Evolutionary conservation across 2,797 vertebrate species (phyloP).

Genomic region (Gallirallus australis): DNA sequence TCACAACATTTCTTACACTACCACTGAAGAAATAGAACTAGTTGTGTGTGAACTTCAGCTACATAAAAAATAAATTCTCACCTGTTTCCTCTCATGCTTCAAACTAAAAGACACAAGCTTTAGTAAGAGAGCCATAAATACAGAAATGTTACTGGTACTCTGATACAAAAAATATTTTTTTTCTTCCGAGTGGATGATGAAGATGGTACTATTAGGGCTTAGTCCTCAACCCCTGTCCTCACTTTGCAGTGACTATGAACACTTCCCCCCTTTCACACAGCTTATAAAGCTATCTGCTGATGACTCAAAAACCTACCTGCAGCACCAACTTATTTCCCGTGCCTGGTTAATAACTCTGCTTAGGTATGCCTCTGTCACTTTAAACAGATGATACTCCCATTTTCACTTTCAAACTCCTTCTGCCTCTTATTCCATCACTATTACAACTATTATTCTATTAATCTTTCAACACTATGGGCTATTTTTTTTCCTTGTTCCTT

Average conservation of each 20-base stretch:
- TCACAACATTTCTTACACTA: slow-evolving; percentile 14
- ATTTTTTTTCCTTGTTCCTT: background rate
- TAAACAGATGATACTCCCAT: background rate
- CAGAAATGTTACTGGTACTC: slow-evolving; percentile 40
- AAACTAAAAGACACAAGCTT: slow-evolving; percentile 28
- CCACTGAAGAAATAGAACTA: background rate
- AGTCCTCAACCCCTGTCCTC: background rate
- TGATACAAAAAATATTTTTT: slow-evolving; percentile 48
- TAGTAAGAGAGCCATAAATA: slow-evolving; percentile 39
- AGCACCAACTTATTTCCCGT: background rate
- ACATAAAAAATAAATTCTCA: slow-evolving; percentile 42
- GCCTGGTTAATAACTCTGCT: background rate
- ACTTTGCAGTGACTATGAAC: background rate
- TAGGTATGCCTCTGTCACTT: background rate
- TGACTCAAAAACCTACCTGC: background rate
- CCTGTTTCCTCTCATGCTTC: slow-evolving; percentile 49
- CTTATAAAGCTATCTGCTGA: background rate
- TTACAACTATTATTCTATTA: background rate
- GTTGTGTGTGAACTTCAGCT: background rate
- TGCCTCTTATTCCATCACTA: background rate
- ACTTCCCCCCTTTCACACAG: background rate
- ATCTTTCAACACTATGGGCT: background rate
- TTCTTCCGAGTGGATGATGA: slow-evolving; percentile 74
- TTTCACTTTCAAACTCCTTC: slow-evolving; percentile 8
- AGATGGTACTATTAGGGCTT: slow-evolving; percentile 73